These are phyloP conservation scores for Amyelois transitella DNA, from an alignment of 1,140 invertebrate species.

Conservation along the genomic window DNA sequence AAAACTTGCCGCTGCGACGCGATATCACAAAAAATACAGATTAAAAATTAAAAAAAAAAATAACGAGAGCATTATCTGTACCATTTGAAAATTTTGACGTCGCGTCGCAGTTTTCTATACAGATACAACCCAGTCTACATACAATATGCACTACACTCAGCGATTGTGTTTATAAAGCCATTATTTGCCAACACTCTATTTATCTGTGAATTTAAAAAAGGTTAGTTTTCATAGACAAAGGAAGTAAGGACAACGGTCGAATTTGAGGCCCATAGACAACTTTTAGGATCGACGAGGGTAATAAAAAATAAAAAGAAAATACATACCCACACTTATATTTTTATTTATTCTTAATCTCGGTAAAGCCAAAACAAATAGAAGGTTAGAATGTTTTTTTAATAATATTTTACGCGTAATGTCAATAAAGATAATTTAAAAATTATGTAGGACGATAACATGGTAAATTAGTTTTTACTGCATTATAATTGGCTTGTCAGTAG, in stretches of 20 bases:
- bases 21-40: constrained; percentile 20
- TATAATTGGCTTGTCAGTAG: too few species aligned
- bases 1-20: constrained; percentile 48
- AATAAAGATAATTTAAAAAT: too few species aligned
- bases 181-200: constrained; percentile 40
- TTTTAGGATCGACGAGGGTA: neutral
- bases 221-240: constrained; percentile 18
- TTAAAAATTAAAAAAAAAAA: constrained; percentile 9
- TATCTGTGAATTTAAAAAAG: constrained; percentile 27
- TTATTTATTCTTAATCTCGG: too few species aligned
- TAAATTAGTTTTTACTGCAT: too few species aligned
- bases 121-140: constrained; percentile 33
- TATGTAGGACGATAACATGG: too few species aligned
- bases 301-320: too few species aligned
- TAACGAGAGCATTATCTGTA: neutral
- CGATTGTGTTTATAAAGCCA: constrained; percentile 63
- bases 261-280: constrained; percentile 1
- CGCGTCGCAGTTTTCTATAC: constrained; percentile 18
- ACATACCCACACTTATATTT: too few species aligned
- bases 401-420: too few species aligned
- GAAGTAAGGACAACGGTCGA: constrained; percentile 32
- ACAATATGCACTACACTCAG: constrained; percentile 56
- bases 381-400: too few species aligned
- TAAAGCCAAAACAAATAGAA: too few species aligned
- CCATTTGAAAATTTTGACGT: constrained; percentile 3